Evolutionary conservation across 2,113 vertebrate genomes (phyloP), one percentile per base, ranked within the genome.

Genomic region (Thalassarche chlororhynchos): DNA sequence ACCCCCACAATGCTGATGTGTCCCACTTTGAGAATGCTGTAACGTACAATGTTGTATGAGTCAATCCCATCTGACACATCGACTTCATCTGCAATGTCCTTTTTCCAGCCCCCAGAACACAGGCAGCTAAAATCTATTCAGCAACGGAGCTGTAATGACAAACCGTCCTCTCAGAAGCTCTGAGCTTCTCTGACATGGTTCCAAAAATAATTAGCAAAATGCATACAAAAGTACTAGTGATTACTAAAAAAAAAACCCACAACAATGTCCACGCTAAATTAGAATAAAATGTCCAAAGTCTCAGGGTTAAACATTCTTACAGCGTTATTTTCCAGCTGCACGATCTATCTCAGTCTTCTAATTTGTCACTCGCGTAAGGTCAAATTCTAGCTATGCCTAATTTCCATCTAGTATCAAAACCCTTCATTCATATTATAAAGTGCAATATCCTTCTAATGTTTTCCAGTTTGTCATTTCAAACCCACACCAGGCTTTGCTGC

Each of bases 1-100:
- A 9, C 2, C 4, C 25, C 64, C 0, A 0, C 66, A n/a, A 25
- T 9, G 6, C 34, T 28, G 19, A 49, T 2, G 1, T 3, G 34
- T 32, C 36, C 54, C 25, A 31, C 46, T 61, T 47, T 3, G 34
- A 38, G 69, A 72, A 81, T 6, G 10, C 6, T 69, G 24, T 13
- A 11, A 57, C 4, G 34, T 40, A 66, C n/a, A 55, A 17, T 23
- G 51, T 4, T 5, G 10, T 14, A 32, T 6, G 36, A 75, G 46
- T 82, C 78, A 78, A 89, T 87, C 46, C 77, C 61, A 81, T 66
- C 44, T 72, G 62, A 91, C 72, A 70, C 42, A 57, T 62, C 1
- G 13, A 46, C 60, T 81, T 51, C 20, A 75, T 82, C 84, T 71
- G 25, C 40, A 34, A 34, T 19, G 24, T 42, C 55, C 61, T 90